Evolutionary conservation across 2,797 vertebrate species (phyloP).

Genomic region (Periparus ater): DNA sequence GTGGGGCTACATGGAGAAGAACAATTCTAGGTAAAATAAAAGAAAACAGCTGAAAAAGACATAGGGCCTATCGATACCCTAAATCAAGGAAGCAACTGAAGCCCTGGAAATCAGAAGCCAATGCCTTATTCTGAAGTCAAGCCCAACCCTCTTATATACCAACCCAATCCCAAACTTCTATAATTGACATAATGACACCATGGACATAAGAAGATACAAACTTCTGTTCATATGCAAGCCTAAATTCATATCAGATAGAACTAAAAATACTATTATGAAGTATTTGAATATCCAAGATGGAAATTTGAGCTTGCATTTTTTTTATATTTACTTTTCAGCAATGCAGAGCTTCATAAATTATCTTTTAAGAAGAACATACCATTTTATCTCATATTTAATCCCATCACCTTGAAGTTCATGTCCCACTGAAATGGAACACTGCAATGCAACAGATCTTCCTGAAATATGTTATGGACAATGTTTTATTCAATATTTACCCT

Average conservation of each 20-base stretch:
- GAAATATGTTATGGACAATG: neutral
- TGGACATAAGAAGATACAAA: neutral
- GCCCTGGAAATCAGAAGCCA: neutral
- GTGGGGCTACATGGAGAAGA: neutral
- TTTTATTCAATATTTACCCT: neutral
- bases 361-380: neutral
- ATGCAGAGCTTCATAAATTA: neutral
- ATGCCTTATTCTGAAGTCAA: neutral
- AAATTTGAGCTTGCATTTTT: neutral
- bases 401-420: neutral
- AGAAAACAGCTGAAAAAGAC: neutral
- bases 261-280: neutral
- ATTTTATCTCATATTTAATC: neutral
- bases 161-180: no score
- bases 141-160: neutral
- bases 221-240: neutral
- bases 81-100: neutral
- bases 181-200: neutral
- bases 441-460: neutral
- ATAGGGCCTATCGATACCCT: neutral
- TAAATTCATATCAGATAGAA: neutral
- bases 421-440: neutral
- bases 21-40: neutral
- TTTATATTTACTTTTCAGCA: neutral
- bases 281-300: neutral